phyloP scores from a whole-genome alignment of 2,113 vertebrate species.

The Sylvilagus bachmani region DNA sequence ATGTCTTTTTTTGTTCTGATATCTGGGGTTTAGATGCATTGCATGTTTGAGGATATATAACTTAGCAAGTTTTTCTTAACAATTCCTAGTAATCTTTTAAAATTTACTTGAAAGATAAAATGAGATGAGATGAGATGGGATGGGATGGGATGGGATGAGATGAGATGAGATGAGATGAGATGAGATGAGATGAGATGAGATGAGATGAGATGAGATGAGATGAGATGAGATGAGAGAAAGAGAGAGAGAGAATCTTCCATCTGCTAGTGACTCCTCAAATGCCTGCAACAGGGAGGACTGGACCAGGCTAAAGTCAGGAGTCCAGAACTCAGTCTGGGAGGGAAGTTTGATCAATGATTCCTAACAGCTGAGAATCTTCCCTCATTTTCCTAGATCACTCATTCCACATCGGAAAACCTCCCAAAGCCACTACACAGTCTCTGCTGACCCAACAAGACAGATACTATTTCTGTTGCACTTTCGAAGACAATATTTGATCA shows the following conservation, averaged over 20 bases:
- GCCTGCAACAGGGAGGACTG: no score
- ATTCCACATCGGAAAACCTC: neutral
- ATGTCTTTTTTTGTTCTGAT: neutral
- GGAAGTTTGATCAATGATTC: neutral
- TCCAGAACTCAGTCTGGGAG: neutral
- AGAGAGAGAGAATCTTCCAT: no score
- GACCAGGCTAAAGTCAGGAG: no score
- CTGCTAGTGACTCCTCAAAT: no score
- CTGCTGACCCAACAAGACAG: neutral
- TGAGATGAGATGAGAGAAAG: no score
- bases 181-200: no score
- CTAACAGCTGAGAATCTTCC: neutral
- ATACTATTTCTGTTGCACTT: neutral
- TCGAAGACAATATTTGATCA: neutral
- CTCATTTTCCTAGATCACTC: neutral
- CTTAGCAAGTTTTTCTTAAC: neutral
- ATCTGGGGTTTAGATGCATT: neutral
- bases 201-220: no score
- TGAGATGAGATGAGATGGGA: no score
- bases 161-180: no score
- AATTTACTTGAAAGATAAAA: no score
- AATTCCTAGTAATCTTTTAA: neutral
- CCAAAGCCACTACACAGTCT: neutral
- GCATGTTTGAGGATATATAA: neutral
- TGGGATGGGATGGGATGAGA: no score